These are phyloP conservation scores for Xyrauchen texanus DNA, from an alignment of 2,113 vertebrate genomes.

Conservation along the genomic window DNA sequence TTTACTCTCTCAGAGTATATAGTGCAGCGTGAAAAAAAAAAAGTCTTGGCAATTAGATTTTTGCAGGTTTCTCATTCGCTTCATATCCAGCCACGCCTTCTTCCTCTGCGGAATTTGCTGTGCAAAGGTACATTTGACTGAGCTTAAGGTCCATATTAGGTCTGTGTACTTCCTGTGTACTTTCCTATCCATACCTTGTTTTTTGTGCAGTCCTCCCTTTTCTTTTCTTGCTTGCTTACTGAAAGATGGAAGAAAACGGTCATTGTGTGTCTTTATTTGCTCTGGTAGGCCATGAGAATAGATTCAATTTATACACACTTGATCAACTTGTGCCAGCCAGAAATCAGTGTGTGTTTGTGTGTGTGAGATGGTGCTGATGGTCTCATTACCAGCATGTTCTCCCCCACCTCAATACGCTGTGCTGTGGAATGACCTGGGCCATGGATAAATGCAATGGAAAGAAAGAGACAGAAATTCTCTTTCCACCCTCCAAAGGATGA, in stretches of 20 bases:
- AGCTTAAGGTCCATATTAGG: too few relatives aligned
- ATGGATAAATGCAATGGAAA: conserved; percentile 30
- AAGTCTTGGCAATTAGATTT: too few relatives aligned
- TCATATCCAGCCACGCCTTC: too few relatives aligned
- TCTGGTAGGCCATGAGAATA: conserved; percentile 69
- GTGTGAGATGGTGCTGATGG: conserved; percentile 76
- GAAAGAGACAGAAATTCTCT: conserved; percentile 6
- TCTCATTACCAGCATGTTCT: conserved; percentile 58
- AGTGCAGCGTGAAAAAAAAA: too few relatives aligned
- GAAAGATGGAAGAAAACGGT: conserved; percentile 57
- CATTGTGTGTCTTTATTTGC: conserved; percentile 74
- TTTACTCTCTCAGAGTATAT: too few relatives aligned
- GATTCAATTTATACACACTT: conserved; percentile 88
- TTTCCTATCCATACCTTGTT: conserved; percentile 39
- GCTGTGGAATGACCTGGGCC: conserved; percentile 17
- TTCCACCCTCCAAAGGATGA: conserved; percentile 12
- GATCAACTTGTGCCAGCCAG: conserved; percentile 75
- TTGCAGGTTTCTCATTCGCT: too few relatives aligned
- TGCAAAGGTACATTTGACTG: too few relatives aligned
- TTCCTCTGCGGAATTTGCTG: too few relatives aligned
- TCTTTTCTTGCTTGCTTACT: conserved; percentile 73
- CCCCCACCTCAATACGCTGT: neutral
- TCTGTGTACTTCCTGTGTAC: conserved; percentile 1
- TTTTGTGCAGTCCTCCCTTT: neutral
- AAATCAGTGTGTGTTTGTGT: conserved; percentile 66